Base-by-base conservation (phyloP, 1,140 invertebrate genomes). In the Thaumatotibia leucotreta region DNA sequence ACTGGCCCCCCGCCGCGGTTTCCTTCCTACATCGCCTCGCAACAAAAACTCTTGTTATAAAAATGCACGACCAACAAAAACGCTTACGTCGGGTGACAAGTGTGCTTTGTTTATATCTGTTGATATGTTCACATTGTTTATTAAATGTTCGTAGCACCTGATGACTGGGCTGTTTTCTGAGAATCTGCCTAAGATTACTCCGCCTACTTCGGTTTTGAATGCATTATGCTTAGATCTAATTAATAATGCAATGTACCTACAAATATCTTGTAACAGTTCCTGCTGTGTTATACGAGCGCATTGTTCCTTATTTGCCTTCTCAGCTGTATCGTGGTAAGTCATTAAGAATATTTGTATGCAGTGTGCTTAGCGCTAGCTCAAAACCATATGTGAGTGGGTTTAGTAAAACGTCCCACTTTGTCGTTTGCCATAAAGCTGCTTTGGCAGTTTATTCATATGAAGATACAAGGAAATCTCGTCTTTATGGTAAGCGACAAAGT, bases 71-170 rank as follows among this genome's bases (percentile, higher is more conserved):
- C 64, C 65, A 80, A 87, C 79, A 86, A 88, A 88, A 88, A 86
- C 77, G 72, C 82, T 79, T 79, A 79, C 78, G 77, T 75, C 63
- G 82, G 78, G 87, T 89, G 87, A 89, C 87, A 89, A 89, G 86
- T 89, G 79, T 75, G 62, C 80, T 87, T 87, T 87, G 84, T 87
- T 85, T 85, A 86, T 85, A 83, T 87, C 80, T 75, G 81, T 86
- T 85, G 83, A 87, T 86, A 80, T 89, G 79, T 86, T 82, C 75
- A 78, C 74, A 66, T 78, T 79, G 79, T 79, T 80, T 83, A 80
- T 81, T 76, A 79, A 58, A 75, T 82, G 74, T 84, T 76, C 62
- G 69, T 82, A 75, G 74, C 81, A 80, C 79, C 73, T 79, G 74
- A 80, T 87, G 82, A 89, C 80, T 75, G 14, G 67, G 80, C 79